Percentiles rank a stretch among this genome's conserved stretches.
Conservation (phyloP, 1,140 invertebrate genomes). For the Ceratoteleas bidentatus region DNA sequence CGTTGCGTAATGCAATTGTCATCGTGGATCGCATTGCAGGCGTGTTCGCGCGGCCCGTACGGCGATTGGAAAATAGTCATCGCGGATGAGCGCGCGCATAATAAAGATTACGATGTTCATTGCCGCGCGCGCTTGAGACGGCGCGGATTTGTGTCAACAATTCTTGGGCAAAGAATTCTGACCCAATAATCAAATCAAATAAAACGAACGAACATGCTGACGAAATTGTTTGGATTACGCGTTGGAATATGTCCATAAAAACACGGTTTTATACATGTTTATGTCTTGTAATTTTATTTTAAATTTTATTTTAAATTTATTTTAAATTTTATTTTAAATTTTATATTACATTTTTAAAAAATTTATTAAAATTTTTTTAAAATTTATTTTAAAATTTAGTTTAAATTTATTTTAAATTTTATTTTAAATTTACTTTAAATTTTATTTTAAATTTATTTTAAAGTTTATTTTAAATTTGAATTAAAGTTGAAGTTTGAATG, state of each 20-base stretch:
- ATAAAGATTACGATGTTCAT: constrained; percentile 52
- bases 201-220: constrained; percentile 20
- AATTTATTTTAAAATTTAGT: too few relatives aligned
- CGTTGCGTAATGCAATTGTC: constrained; percentile 64
- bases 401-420: too few relatives aligned
- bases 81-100: constrained; percentile 50
- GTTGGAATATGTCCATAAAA: constrained; percentile 23
- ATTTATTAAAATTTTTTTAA: too few relatives aligned
- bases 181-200: constrained; percentile 55
- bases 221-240: constrained; percentile 33
- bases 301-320: too few relatives aligned
- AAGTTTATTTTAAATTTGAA: too few relatives aligned
- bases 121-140: constrained; percentile 34
- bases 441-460: too few relatives aligned
- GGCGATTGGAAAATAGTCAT: constrained; percentile 62
- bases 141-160: constrained; percentile 51
- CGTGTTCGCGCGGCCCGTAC: constrained; percentile 51
- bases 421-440: too few relatives aligned
- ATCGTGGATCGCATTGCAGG: constrained; percentile 52
- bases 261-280: too few relatives aligned
- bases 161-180: constrained; percentile 49
- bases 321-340: too few relatives aligned
- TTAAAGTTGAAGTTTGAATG: too few relatives aligned
- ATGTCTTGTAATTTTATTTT: too few relatives aligned
- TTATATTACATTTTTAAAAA: too few relatives aligned